phyloP scores from a whole-genome alignment of 2,797 vertebrate genomes.

The Pteropus rufus region DNA sequence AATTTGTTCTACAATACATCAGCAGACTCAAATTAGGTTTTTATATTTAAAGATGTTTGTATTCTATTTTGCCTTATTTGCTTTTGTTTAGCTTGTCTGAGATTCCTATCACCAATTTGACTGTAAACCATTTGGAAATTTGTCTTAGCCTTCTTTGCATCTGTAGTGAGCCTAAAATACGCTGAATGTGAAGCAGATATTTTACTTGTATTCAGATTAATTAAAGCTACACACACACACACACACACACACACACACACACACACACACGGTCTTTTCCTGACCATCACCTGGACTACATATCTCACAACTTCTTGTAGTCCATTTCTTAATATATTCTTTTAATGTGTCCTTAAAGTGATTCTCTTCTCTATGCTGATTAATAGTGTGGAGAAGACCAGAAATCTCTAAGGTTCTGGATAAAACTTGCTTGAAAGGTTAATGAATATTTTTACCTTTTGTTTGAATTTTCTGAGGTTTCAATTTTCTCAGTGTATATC shows the following conservation, averaged over 20 bases:
- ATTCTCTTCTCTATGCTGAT: background rate
- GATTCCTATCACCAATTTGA: background rate
- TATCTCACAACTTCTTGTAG: background rate
- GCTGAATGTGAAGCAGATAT: background rate
- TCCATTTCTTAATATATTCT: background rate
- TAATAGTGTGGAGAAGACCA: background rate
- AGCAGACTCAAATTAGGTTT: background rate
- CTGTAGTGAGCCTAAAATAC: background rate
- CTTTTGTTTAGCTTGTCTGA: background rate
- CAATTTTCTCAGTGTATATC: background rate
- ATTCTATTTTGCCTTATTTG: background rate
- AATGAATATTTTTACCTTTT: background rate
- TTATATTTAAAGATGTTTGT: slow-evolving; percentile 3
- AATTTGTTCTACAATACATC: background rate
- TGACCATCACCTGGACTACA: background rate
- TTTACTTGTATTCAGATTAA: background rate
- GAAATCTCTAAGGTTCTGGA: background rate
- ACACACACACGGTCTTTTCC: background rate
- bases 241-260: background rate
- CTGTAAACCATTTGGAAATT: background rate
- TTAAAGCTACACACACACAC: background rate
- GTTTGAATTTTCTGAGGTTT: background rate
- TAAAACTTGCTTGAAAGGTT: background rate
- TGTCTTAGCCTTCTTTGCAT: background rate
- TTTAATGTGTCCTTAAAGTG: background rate